Evolutionary conservation across 2,113 vertebrate species (phyloP), one percentile per base, ranked within the genome.

Genomic region (Caracal caracal): DNA sequence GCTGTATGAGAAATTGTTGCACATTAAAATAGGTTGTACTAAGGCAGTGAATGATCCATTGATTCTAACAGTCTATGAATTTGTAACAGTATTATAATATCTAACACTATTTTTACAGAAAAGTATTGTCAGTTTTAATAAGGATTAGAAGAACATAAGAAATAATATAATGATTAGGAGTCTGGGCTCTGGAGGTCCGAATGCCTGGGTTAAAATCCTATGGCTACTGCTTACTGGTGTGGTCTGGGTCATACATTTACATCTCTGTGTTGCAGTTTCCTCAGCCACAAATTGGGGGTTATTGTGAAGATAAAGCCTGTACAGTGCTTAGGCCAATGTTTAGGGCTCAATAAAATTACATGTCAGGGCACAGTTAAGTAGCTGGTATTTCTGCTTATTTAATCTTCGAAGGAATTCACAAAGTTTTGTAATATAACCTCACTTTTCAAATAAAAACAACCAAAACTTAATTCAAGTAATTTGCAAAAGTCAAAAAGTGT

Each of bases 231-330:
- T 89, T 75, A 79, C 0, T 51, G 28, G 26, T 92, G 30, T 94
- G 56, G n/a, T 75, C 51, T n/a, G 92, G 9, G 87, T 86, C 90
- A 47, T 6, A 89, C 28, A 80, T 16, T 65, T 89, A 83, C 43
- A 76, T 73, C 53, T 78, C n/a, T 75, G 10, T 80, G 51, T 35
- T 93, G 24, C 4, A 71, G 19, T 90, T 83, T 96, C 13, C n/a
- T 90, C 19, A 90, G 82, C 47, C 81, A 96, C 76, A 84, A 90
- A 93, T 43, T 83, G 56, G 63, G 28, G n/a, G 73, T 84, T 96
- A 89, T 12, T 78, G 56, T 93, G 7, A 82, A 76, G 65, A 96
- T n/a, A 96, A 96, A 88, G 35, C 19, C 47, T 68, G 30, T 33
- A 80, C 2, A 79, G 53, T 75, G 28, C 35, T 91, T 93, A 68